Evolutionary conservation across 2,113 vertebrate genomes (phyloP), one percentile per base, ranked within the genome.

Genomic region (Heterotilapia buettikoferi): DNA sequence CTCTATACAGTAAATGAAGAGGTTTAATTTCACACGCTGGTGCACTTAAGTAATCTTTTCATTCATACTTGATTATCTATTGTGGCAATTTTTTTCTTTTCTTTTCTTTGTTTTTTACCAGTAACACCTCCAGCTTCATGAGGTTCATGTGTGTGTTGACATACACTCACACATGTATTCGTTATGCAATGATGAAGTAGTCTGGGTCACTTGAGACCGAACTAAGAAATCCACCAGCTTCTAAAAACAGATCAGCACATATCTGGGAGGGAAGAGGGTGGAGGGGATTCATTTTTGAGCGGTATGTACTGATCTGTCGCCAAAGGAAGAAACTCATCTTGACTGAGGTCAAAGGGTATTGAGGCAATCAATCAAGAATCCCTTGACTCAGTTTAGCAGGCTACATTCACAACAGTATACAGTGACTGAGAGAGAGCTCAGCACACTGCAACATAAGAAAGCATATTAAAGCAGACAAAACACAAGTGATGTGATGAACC

Each of bases 211-310:
- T 86, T 90, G 92, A 95, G 88, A 94, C 71, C 1, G 6, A 57
- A 86, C 82, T 73, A 89, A 87, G 87, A 92, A 93, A 92, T 90
- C 87, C 84, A 79, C 56, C 9, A 26, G 85, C 63, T 86, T 94
- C 95, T 96, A 96, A 96, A 96, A 94, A 56, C 83, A 92, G 93
- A 92, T 86, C 68, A 84, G 93, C 13, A 86, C 92, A 93, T 94
- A 93, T 86, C 93, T 95, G 57, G 84, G 87, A 79, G 92, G 83
- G 86, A 84, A 86, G 68, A 57, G 81, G 40, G 52, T 4, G 45
- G 71, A 19, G 36, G 26, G 80, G 76, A 4, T 18, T 63, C 8
- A 87, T 90, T 88, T 93, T 90, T 88, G 38, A 86, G 21, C 13
- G 21, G 88, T 45, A 83, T 80, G 73, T 89, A 84, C 84, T 90